Percentiles rank a stretch among this genome's conserved stretches.
These are phyloP conservation scores for Oxytorus armatus DNA, from an alignment of 2,888 invertebrate species.

Conservation along the genomic window DNA sequence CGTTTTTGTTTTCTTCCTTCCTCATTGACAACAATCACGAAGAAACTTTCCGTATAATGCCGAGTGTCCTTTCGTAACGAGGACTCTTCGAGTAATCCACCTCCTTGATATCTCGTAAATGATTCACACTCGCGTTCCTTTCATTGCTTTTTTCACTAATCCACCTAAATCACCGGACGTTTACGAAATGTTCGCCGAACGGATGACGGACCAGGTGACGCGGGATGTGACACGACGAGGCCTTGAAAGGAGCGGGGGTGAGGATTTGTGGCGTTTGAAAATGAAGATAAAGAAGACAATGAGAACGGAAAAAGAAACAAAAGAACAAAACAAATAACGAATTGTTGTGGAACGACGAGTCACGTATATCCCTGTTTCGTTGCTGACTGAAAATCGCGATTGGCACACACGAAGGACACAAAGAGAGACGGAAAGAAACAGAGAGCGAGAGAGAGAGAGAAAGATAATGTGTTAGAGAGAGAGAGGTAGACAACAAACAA, in stretches of 20 bases:
- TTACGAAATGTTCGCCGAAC: conserved; percentile 15
- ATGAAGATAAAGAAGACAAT: conserved; percentile 18
- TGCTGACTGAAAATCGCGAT: too few species aligned
- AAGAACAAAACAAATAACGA: conserved; percentile 14
- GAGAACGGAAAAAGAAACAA: too few species aligned
- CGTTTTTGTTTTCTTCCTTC: too few species aligned
- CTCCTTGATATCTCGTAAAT: conserved; percentile 28
- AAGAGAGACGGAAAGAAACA: too few species aligned
- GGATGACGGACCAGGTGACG: too few species aligned
- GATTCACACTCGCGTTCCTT: conserved; percentile 41
- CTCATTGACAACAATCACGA: conserved; percentile 4
- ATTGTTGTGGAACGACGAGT: conserved; percentile 20
- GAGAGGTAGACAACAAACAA: background rate
- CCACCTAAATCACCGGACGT: conserved; percentile 16
- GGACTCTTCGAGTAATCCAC: conserved; percentile 68
- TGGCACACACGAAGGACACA: too few species aligned
- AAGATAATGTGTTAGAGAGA: too few species aligned
- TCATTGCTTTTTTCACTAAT: conserved; percentile 5
- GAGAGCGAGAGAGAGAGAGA: too few species aligned
- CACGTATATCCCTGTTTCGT: conserved; percentile 32
- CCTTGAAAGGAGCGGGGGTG: too few species aligned
- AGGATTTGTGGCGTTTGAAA: too few species aligned
- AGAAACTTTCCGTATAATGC: conserved; percentile 60
- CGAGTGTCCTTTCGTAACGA: conserved; percentile 37
- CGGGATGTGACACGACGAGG: too few species aligned